Conservation (phyloP, 2,113 vertebrate species). For the Narcine bancroftii region DNA sequence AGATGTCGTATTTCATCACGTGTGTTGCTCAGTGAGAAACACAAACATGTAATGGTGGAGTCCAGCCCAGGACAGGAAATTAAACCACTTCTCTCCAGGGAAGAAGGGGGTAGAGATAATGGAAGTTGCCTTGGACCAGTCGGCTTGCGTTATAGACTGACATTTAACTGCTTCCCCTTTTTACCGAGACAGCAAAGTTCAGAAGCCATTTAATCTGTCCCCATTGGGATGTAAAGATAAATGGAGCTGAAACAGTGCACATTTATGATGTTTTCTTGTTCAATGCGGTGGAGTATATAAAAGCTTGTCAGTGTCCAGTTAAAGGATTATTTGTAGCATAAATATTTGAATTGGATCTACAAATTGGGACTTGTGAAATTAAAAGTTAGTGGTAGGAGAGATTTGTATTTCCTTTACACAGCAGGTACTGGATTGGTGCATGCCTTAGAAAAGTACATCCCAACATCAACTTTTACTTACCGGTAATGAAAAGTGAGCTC, state of each 20-base stretch:
- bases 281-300: conserved; percentile 40
- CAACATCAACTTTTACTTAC: neutral
- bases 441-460: neutral
- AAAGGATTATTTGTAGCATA: conserved; percentile 35
- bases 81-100: conserved; percentile 38
- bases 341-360: conserved; percentile 36
- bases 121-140: conserved; percentile 38
- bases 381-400: neutral
- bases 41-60: conserved; percentile 39
- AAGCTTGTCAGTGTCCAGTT: conserved; percentile 37
- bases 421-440: neutral
- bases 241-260: conserved; percentile 53
- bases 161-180: conserved; percentile 40
- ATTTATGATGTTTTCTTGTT: conserved; percentile 48
- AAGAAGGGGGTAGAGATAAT: conserved; percentile 29
- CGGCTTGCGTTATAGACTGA: conserved; percentile 28
- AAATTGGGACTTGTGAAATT: conserved; percentile 32
- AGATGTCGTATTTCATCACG: conserved; percentile 50
- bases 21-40: conserved; percentile 40
- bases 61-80: conserved; percentile 39
- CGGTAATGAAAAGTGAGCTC: neutral
- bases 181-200: conserved; percentile 50
- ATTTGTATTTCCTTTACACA: neutral
- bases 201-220: conserved; percentile 56
- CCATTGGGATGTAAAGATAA: conserved; percentile 56